Evolutionary conservation across 2,888 invertebrate genomes (phyloP).

Genomic region (Nomada goodeniana): DNA sequence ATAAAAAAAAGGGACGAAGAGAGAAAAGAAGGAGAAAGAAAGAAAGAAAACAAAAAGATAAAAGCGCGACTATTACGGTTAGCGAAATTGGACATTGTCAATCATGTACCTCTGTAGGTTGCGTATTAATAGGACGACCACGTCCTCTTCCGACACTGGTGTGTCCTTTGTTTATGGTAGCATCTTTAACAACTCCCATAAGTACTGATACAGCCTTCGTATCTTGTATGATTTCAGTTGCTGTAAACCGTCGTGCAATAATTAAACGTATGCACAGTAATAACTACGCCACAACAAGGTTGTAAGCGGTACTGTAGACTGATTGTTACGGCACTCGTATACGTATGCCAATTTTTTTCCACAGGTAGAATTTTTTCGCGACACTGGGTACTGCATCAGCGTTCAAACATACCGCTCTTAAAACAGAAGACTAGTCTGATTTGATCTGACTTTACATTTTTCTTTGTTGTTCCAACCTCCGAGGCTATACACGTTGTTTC

Average conservation of each 20-base stretch:
- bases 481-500: too few relatives aligned
- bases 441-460: too few relatives aligned
- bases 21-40: background rate
- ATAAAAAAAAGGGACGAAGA: too few relatives aligned
- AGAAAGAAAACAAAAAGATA: background rate
- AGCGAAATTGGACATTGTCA: conserved; percentile 64
- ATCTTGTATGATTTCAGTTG: conserved; percentile 71
- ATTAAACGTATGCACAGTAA: background rate
- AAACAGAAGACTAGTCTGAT: too few relatives aligned
- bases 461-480: too few relatives aligned
- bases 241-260: conserved; percentile 48
- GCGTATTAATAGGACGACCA: conserved; percentile 74
- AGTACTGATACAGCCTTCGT: conserved; percentile 66
- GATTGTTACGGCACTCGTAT: too few relatives aligned
- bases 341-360: too few relatives aligned
- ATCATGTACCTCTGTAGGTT: conserved; percentile 81
- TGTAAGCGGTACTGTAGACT: too few relatives aligned
- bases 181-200: conserved; percentile 74
- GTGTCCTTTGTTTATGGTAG: conserved; percentile 65
- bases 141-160: conserved; percentile 71
- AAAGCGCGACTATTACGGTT: background rate
- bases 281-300: too few relatives aligned
- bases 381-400: too few relatives aligned
- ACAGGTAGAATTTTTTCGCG: too few relatives aligned
- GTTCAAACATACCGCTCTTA: too few relatives aligned